phyloP scores from a whole-genome alignment of 2,113 vertebrate species.

The Hiodon alosoides region DNA sequence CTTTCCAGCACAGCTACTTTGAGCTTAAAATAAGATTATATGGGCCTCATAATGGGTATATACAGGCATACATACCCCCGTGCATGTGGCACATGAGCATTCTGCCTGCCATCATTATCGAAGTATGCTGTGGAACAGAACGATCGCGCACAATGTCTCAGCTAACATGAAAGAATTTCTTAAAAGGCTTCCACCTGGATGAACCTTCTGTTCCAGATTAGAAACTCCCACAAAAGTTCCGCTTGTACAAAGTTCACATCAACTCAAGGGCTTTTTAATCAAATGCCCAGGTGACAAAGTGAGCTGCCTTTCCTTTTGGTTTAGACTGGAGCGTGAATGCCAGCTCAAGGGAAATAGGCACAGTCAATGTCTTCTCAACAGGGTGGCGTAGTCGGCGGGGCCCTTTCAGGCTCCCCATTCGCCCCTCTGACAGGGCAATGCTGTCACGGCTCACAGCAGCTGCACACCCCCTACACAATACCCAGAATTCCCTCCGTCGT shows the following conservation, averaged over 20 bases:
- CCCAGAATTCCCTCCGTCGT: constrained; percentile 38
- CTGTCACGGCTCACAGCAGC: constrained; percentile 46
- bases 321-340: background rate
- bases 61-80: constrained; percentile 8
- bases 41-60: constrained; percentile 33
- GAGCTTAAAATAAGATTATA: constrained; percentile 32
- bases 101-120: constrained; percentile 25
- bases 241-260: background rate
- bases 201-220: constrained; percentile 32
- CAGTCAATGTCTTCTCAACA: constrained; percentile 12
- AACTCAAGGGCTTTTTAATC: background rate
- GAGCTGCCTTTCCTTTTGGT: constrained; percentile 23
- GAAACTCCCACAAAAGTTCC: constrained; percentile 20
- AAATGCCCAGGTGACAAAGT: constrained; percentile 15
- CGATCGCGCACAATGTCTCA: constrained; percentile 25
- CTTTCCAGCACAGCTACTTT: background rate
- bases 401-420: background rate
- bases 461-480: constrained; percentile 45
- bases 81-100: constrained; percentile 12
- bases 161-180: constrained; percentile 24
- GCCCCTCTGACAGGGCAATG: background rate
- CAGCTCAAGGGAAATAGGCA: constrained; percentile 3
- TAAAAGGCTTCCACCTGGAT: constrained; percentile 29
- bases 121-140: constrained; percentile 31
- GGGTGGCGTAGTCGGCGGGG: background rate